Evolutionary conservation across 2,113 vertebrate species (phyloP).

Genomic region (Eulemur rufifrons): DNA sequence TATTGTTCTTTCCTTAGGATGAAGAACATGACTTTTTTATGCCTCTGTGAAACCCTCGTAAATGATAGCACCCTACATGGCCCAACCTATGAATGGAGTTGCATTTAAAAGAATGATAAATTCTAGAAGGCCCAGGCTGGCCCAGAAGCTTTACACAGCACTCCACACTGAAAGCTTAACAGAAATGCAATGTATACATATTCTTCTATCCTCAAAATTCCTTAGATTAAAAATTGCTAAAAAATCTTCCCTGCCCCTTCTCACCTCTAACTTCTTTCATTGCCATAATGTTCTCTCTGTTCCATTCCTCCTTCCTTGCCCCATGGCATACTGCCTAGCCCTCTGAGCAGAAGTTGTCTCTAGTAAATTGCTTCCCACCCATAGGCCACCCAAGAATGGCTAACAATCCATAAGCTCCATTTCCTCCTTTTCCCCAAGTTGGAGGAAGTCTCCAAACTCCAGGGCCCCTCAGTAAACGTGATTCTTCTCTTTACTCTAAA

Average conservation of each 20-base stretch:
- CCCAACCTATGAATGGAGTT: neutral
- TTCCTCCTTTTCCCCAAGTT: neutral
- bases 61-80: neutral
- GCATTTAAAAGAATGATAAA: neutral
- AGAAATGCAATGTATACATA: neutral
- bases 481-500: neutral
- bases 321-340: neutral
- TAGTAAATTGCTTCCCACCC: neutral
- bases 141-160: neutral
- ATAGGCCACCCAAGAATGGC: neutral
- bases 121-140: neutral
- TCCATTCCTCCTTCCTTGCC: neutral
- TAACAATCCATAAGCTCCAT: neutral
- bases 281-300: neutral
- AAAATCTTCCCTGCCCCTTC: neutral
- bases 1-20: neutral
- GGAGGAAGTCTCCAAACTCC: neutral
- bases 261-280: neutral
- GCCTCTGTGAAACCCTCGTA: neutral
- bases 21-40: neutral
- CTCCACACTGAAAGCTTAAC: constrained; percentile 16
- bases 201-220: neutral
- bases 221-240: neutral
- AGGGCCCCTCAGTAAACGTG: neutral
- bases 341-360: neutral